Evolutionary conservation across 2,113 vertebrate species (phyloP).

Genomic region (Gnathonemus echidnorhynchus): DNA sequence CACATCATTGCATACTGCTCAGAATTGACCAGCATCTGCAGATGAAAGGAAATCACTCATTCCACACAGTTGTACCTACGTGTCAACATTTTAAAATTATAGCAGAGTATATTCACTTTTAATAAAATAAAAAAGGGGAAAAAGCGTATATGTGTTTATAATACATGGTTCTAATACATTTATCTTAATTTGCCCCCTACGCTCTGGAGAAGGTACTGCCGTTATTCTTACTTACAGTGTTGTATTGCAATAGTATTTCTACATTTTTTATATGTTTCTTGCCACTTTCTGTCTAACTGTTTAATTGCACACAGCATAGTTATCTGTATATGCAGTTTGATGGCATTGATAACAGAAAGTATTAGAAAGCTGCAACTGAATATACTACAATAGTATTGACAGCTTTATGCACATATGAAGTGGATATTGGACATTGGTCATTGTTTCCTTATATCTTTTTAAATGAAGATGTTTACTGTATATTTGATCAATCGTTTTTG

Average conservation of each 20-base stretch:
- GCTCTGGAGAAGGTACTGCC: neutral
- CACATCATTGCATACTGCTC: slow-evolving; percentile 46
- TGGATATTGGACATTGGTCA: neutral
- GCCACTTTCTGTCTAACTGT: neutral
- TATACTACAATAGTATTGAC: neutral
- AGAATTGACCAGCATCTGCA: slow-evolving; percentile 7
- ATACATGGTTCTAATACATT: neutral
- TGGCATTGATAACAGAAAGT: neutral
- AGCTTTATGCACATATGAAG: neutral
- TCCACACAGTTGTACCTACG: neutral
- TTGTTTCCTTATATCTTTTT: neutral
- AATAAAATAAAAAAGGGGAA: neutral
- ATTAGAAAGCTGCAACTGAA: neutral
- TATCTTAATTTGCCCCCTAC: neutral
- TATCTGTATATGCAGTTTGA: neutral
- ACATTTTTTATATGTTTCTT: neutral
- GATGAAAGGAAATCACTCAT: slow-evolving; percentile 25
- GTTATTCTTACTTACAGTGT: neutral
- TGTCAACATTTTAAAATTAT: neutral
- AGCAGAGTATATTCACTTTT: neutral
- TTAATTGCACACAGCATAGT: neutral
- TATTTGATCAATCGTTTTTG: neutral
- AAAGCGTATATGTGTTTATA: neutral
- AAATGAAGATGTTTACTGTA: neutral
- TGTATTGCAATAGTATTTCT: neutral